These are phyloP conservation scores for Rhombomys opimus DNA, from an alignment of 2,113 vertebrate species.

Conservation along the genomic window DNA sequence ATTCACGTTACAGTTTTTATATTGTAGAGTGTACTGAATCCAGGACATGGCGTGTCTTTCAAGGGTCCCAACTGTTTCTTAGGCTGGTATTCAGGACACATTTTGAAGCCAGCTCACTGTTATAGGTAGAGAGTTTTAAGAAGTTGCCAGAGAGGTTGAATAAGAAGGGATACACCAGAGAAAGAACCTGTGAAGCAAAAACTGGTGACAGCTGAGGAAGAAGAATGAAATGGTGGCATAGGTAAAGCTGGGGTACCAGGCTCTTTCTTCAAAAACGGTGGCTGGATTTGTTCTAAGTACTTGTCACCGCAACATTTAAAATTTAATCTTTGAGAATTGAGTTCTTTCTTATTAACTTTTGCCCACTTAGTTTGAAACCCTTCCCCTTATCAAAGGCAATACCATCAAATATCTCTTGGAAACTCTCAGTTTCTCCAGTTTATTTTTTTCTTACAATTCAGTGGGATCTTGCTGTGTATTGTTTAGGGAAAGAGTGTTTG, in stretches of 20 bases:
- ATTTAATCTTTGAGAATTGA: neutral
- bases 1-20: neutral
- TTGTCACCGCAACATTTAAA: neutral
- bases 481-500: neutral
- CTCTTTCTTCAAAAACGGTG: neutral
- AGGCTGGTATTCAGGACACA: neutral
- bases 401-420: neutral
- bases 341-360: conserved; percentile 5
- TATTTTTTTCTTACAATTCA: neutral
- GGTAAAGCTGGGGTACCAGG: neutral
- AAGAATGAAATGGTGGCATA: neutral
- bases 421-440: neutral
- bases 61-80: neutral
- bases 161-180: neutral
- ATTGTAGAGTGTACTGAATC: neutral
- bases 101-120: neutral
- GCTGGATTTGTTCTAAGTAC: neutral
- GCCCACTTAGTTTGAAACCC: neutral
- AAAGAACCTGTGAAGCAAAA: neutral
- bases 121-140: neutral
- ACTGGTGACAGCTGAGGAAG: neutral
- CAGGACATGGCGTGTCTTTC: neutral
- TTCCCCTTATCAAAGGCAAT: neutral
- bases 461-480: neutral
- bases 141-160: neutral